Evolutionary conservation across 2,113 vertebrate species (phyloP), one percentile per base, ranked within the genome.

Genomic region (Malurus cyaneus): DNA sequence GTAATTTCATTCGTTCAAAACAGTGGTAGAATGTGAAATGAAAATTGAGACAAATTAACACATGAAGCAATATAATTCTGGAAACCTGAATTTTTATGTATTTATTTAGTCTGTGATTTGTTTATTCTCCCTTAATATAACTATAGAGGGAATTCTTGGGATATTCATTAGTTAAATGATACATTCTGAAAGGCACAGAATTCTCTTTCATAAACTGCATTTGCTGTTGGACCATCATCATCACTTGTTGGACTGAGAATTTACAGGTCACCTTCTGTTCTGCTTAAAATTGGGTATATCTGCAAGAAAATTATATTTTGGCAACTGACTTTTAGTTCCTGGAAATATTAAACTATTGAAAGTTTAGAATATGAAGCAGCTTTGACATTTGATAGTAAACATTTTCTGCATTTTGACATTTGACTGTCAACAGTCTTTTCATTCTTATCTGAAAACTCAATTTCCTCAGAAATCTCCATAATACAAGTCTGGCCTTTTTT

Each of bases 321-420:
- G 7, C 42, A 70, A 93, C 5, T 85, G 18, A 79, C 4, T 71
- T 91, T 52, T 34, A 41, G 29, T 59, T 92, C 74, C 61, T 59
- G 50, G 47, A 29, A 93, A 47, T 18, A 60, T 52, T 47, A 31
- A 86, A 80, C 12, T 83, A 49, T 61, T 80, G 67, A 80, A 87
- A 84, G 20, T 69, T 89, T 73, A 80, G 24, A 78, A 41, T 80
- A 70, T 18, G 29, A 78, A 73, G 34, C 2, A 65, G 11, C 14
- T 93, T 84, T 92, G 83, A 81, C 64, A 86, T 86, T 74, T 82
- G 32, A 81, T 36, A 61, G 20, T 57, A 32, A 91, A n/a, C 16
- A 19, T 54, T 80, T 86, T 89, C 59, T 62, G 34, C 11, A 36
- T 87, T 72, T 69, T 77, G 20, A 46, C 54, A 66, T 93, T 86